Conservation (phyloP, 2,888 invertebrate genomes). For the Plebejus melissa region DNA sequence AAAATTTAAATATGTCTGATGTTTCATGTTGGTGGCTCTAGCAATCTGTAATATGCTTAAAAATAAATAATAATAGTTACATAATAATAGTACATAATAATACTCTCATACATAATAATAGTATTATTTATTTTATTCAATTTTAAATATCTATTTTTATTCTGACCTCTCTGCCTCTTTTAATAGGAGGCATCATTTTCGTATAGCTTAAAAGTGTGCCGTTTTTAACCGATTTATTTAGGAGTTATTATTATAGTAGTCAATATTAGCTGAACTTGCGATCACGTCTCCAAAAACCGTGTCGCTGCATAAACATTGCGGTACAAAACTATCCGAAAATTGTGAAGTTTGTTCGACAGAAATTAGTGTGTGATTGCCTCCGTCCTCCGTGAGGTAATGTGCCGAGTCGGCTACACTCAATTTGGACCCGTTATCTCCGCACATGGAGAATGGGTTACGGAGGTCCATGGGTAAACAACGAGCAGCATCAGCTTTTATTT, state of each 20-base stretch:
- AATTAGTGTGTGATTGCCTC: constrained; percentile 10
- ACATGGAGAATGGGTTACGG: constrained; percentile 15
- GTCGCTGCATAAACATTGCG: background rate
- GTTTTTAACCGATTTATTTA: too few relatives aligned
- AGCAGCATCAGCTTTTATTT: background rate
- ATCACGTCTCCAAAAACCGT: background rate
- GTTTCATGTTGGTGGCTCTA: background rate
- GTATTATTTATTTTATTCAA: too few relatives aligned
- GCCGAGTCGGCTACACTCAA: constrained; percentile 20
- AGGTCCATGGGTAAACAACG: constrained; percentile 9
- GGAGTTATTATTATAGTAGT: background rate
- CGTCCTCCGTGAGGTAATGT: constrained; percentile 20
- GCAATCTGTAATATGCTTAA: too few relatives aligned
- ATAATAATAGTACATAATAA: too few relatives aligned
- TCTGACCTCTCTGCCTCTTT: too few relatives aligned
- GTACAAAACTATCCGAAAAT: constrained; percentile 12
- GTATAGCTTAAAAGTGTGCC: background rate
- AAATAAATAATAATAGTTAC: too few relatives aligned
- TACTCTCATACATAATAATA: too few relatives aligned
- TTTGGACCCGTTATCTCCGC: constrained; percentile 25
- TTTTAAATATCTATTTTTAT: too few relatives aligned
- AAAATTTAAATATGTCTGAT: background rate
- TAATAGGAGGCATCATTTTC: too few relatives aligned
- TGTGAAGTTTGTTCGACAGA: constrained; percentile 9
- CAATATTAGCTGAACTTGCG: background rate